Evolutionary conservation across 2,888 invertebrate species (phyloP).

Genomic region (Polyploca ridens): DNA sequence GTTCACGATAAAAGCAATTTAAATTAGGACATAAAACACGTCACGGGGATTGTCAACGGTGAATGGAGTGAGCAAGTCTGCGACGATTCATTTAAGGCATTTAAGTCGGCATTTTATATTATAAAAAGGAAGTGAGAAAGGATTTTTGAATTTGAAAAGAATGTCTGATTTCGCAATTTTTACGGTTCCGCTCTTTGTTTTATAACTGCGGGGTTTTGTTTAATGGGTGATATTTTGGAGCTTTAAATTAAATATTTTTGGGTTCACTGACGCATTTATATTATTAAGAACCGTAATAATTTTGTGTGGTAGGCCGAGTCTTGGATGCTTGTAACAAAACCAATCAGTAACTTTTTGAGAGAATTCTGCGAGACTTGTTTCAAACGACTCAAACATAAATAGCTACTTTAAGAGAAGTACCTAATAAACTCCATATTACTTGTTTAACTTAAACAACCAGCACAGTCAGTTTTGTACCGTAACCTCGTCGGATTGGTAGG

Average conservation of each 20-base stretch:
- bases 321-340: neutral
- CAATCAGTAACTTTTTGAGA: neutral
- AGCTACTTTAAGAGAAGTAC: neutral
- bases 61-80: conserved; percentile 55
- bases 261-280: no score
- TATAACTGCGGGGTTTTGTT: conserved; percentile 20
- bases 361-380: neutral
- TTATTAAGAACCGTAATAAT: no score
- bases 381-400: neutral
- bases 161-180: conserved; percentile 46
- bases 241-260: no score
- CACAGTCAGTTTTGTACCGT: conserved; percentile 10
- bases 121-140: conserved; percentile 53
- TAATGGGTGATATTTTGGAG: conserved; percentile 9
- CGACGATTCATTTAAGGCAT: conserved; percentile 68
- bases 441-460: conserved; percentile 11
- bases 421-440: neutral
- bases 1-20: conserved; percentile 69
- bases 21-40: conserved; percentile 73
- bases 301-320: no score
- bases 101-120: conserved; percentile 51
- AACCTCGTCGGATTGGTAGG: conserved; percentile 40
- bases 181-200: conserved; percentile 38
- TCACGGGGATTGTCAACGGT: conserved; percentile 71
- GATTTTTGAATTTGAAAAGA: conserved; percentile 55